Percentiles rank a stretch among this genome's conserved stretches.
phyloP scores from a whole-genome alignment of 2,113 vertebrate species.

The Notothenia rossii region DNA sequence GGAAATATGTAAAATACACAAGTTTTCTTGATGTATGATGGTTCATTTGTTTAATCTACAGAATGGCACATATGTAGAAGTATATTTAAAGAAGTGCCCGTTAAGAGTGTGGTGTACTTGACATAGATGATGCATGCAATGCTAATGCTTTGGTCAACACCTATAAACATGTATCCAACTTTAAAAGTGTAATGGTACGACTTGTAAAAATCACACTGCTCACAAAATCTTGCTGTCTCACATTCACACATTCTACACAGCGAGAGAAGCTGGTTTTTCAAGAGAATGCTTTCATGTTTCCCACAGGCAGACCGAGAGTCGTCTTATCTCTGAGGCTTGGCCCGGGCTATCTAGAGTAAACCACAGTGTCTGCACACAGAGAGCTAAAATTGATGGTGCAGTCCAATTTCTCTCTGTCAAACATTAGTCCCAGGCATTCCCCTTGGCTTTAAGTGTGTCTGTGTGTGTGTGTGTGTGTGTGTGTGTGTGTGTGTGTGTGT shows the following conservation, averaged over 20 bases:
- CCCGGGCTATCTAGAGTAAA: constrained; percentile 73
- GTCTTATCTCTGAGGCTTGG: constrained; percentile 73
- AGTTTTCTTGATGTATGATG: constrained; percentile 35
- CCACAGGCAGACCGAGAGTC: constrained; percentile 59
- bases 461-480: constrained; percentile 21
- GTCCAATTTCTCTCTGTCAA: constrained; percentile 71
- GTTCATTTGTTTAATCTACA: constrained; percentile 47
- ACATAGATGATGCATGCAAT: constrained; percentile 15
- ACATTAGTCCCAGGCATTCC: constrained; percentile 80
- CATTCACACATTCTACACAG: constrained; percentile 12
- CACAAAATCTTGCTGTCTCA: neutral
- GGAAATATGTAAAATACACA: constrained; percentile 29
- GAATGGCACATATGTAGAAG: constrained; percentile 28
- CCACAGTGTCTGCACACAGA: constrained; percentile 67
- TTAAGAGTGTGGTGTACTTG: neutral
- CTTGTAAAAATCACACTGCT: neutral
- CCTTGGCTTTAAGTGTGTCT: constrained; percentile 39
- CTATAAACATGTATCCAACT: constrained; percentile 11
- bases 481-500: neutral
- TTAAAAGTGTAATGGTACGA: neutral
- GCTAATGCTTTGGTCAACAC: constrained; percentile 3
- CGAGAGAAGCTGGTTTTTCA: constrained; percentile 23
- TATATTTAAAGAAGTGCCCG: constrained; percentile 5
- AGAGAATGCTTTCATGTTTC: constrained; percentile 76
- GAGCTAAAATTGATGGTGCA: constrained; percentile 68